Base-by-base conservation (phyloP, 2,113 vertebrate species). In the Aegithalos caudatus region DNA sequence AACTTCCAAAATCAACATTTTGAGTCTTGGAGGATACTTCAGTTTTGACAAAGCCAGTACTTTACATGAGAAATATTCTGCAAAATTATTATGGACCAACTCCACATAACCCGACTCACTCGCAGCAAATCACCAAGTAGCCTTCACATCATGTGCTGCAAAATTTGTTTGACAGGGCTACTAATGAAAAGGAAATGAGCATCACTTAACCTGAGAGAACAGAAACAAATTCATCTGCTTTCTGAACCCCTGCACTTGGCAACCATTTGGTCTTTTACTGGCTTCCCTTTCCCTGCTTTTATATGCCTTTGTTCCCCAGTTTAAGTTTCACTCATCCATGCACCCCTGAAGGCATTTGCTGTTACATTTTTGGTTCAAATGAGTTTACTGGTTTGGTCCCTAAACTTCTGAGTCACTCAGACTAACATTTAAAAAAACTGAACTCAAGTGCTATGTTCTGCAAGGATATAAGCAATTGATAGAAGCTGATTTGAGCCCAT, bases 111-210 rank as follows among this genome's bases (percentile, higher is more conserved):
- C 42, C 5, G 0, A 45, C 33, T 54, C 50, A 21, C 37, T 40
- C 0, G 0, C 8, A 85, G 64, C 50, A 69, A 88, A 83, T 38
- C 0, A 1, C 40, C 57, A 38, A 24, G 44, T 2, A 23, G 76
- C 64, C 69, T 72, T 85, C 70, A 35, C 25, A 40, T 18, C 28
- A 29, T 1, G 6, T 22, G 10, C 70, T 53, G 65, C 65, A 84
- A 37, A 54, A 70, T 25, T 8, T 18, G 12, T 66, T 57, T 70
- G 69, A 62, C 48, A 64, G 18, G 58, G 54, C 28, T 44, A 38
- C 58, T 22, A 42, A 62, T 4, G 45, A 57, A 50, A 65, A 61
- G 12, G 37, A 88, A 87, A 72, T 0, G 3, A 93, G 71, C 45
- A 79, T 58, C 76, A 66, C 35, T 47, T 76, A 40, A 94, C 42